phyloP scores from a whole-genome alignment of 2,797 vertebrate species.

The Leucoraja ocellata region DNA sequence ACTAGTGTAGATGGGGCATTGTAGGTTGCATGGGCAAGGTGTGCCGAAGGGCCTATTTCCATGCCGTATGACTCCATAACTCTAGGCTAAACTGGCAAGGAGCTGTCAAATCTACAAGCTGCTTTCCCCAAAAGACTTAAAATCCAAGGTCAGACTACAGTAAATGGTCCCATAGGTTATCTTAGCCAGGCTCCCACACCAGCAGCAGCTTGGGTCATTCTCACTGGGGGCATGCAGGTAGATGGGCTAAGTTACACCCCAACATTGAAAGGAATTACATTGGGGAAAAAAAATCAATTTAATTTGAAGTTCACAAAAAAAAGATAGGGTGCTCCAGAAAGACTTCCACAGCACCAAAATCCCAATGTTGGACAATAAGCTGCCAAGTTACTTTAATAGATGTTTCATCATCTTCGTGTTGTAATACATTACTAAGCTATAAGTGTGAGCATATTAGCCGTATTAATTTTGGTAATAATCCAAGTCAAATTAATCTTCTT shows the following conservation, averaged over 20 bases:
- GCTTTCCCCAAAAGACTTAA: not conserved
- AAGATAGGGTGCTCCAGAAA: not conserved
- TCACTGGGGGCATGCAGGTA: not conserved
- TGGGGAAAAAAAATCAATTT: not conserved
- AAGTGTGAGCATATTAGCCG: not conserved
- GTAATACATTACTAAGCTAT: not conserved
- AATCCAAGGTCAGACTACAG: not conserved
- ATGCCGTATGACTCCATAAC: no score
- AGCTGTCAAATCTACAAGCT: not conserved
- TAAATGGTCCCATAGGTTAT: not conserved
- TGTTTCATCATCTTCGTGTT: not conserved
- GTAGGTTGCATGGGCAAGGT: no score
- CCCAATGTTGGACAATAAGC: not conserved
- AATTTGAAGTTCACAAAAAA: not conserved
- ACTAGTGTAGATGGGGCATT: no score
- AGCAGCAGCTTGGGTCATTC: not conserved
- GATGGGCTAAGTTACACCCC: no score
- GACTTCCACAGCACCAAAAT: not conserved
- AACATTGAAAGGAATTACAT: not conserved
- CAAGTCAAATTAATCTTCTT: constrained; percentile 30
- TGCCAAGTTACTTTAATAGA: not conserved
- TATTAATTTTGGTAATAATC: not conserved
- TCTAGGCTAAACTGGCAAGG: not conserved
- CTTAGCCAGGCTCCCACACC: not conserved
- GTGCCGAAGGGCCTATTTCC: no score